phyloP scores from a whole-genome alignment of 2,888 invertebrate genomes.

The Bellardia pandia region DNA sequence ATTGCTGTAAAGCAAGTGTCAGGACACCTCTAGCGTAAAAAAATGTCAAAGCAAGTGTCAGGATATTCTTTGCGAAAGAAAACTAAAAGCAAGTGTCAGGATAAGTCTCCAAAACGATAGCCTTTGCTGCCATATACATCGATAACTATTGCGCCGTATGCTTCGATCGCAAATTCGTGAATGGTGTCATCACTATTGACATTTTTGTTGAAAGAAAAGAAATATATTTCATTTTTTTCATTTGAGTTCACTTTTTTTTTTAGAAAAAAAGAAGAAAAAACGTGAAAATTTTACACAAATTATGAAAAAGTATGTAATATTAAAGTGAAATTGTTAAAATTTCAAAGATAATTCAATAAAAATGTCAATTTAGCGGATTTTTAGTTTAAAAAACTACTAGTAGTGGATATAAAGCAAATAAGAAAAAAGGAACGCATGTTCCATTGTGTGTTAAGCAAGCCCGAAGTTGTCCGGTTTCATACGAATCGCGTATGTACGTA shows the following conservation, averaged over 20 bases:
- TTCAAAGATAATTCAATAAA: neutral
- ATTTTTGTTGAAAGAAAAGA: conserved; percentile 70
- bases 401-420: conserved; percentile 65
- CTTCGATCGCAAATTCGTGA: conserved; percentile 57
- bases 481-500: conserved; percentile 71
- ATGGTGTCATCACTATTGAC: conserved; percentile 70
- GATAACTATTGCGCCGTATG: conserved; percentile 47
- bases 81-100: conserved; percentile 33
- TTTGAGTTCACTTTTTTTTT: conserved; percentile 68
- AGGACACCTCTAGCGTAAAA: neutral
- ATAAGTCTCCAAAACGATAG: conserved; percentile 5
- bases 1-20: neutral
- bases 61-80: conserved; percentile 19
- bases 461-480: conserved; percentile 74
- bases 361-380: conserved; percentile 31
- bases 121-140: conserved; percentile 25
- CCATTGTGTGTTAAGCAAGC: conserved; percentile 71
- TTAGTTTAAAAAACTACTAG: conserved; percentile 39
- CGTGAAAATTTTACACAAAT: conserved; percentile 37
- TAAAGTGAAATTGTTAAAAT: conserved; percentile 10
- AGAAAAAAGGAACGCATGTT: conserved; percentile 73
- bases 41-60: conserved; percentile 14
- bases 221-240: conserved; percentile 66
- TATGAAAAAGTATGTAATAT: conserved; percentile 40
- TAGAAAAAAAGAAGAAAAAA: conserved; percentile 49